Evolutionary conservation across 1,140 invertebrate species (phyloP), one percentile per base, ranked within the genome.

Genomic region (Neodiprion virginianus): DNA sequence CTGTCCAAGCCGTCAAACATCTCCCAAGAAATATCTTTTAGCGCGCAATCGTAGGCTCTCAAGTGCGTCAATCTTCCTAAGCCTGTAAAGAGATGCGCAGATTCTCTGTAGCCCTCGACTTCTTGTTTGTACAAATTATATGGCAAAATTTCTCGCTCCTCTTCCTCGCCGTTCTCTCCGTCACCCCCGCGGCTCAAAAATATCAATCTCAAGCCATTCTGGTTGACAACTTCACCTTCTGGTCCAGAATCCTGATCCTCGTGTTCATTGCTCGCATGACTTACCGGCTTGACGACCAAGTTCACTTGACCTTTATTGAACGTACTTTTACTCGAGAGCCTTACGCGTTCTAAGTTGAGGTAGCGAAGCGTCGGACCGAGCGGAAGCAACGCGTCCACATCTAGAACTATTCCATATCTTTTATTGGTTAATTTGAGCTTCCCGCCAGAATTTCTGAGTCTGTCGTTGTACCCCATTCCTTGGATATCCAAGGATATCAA

Each of bases 1-100:
- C 89, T 90, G 2, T 88, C 80, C 2, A 94, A 80, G 14, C 92
- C 92, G 73, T 93, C 90, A 79, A 94, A 93, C 90, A 93, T 92
- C 81, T 93, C 91, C 92, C 93, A 93, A 72, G 91, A 90, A 73
- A 94, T 83, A 77, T 92, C 89, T 76, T 90, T 89, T 23, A 94
- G 77, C 28, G 90, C 86, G 78, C 93, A 94, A 40, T 88, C 85
- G 21, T 89, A 88, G 2, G 93, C 89, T 76, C 92, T 84, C 50
- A 94, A 78, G 69, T 93, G 89, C 48, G 89, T 87, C 14, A 94
- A 81, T 72, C 85, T 85, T 47, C 84, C 83, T 72, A 93, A 88
- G 17, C 89, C 90, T 53, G 90, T 89, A 77, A 94, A 93, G 28
- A 87, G 78, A 4, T 83, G 81, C 61, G 48, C 48, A 40, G 76